Base-by-base conservation (phyloP, 2,797 vertebrate genomes). In the Vireo griseus region DNA sequence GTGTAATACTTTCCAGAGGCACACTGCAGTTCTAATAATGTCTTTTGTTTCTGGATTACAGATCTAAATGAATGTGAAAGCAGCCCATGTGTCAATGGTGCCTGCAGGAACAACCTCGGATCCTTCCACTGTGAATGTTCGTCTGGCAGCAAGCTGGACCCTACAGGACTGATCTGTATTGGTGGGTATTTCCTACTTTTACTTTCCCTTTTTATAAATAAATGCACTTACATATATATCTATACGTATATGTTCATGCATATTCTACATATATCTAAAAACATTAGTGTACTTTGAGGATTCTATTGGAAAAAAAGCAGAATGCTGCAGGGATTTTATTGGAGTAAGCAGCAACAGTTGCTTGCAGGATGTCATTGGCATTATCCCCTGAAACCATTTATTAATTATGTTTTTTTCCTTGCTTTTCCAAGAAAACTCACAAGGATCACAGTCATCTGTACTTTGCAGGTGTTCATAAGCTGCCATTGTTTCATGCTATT, bases 11-110 rank as follows among this genome's bases (percentile, higher is more conserved):
- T 97, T 92, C 80, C 94, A 97, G 94, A 95, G 97, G 88, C 72
- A 90, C 74, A 78, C 74, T 3, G 11, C 67, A 57, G 28, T 72
- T 71, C 76, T 96, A 76, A 97, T 28, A 62, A 33, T 78, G 40
- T 47, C 47, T 95, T 92, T 95, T 86, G 26, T 90, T 88, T 93
- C 82, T 92, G 86, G 74, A 42, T 96, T 97, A 55, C 89, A 98
- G 98, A 98, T 84, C 83, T 98, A 96, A 97, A 98, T 59, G 98
- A 98, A 96, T 98, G 98, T 96, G 97, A 97, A 91, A 98, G 93
- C 75, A 97, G 81, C 35, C 98, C 98, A 0, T 98, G 98, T 96
- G 89, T 96, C 86, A 98, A 95, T 77, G 97, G 97, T 54, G 96
- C 92, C 55, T 98, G 98, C 92, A 98, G 97, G 94, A 98, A 98